Percentiles rank a stretch among this genome's conserved stretches.
phyloP scores from a whole-genome alignment of 2,113 vertebrate species.

The Petrocephalus zakoni region DNA sequence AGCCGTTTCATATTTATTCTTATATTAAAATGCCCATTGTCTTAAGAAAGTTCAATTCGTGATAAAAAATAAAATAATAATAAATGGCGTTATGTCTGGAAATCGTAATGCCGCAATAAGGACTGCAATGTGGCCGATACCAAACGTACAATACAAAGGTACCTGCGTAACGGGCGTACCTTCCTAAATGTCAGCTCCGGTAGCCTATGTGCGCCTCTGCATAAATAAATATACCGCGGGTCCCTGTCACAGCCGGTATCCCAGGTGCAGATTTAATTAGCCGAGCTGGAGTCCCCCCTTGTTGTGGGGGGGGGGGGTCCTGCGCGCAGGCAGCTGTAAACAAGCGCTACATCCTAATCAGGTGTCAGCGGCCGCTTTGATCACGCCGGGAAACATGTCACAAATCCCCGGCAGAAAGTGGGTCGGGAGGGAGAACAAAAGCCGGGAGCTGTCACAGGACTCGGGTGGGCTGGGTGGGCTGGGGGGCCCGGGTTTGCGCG shows the following conservation, averaged over 20 bases:
- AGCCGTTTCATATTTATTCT: neutral
- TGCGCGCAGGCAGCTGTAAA: slow-evolving; percentile 82
- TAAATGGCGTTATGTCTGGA: neutral
- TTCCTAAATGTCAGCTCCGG: slow-evolving; percentile 12
- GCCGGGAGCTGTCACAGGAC: slow-evolving; percentile 76
- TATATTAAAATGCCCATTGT: neutral
- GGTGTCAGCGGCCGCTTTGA: slow-evolving; percentile 88
- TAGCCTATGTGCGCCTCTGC: slow-evolving; percentile 45
- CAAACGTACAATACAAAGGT: slow-evolving; percentile 32
- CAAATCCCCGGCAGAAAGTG: slow-evolving; percentile 82
- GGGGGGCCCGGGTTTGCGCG: slow-evolving; percentile 70
- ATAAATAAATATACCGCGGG: slow-evolving; percentile 64
- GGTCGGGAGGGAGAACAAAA: slow-evolving; percentile 80
- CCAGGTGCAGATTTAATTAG: slow-evolving; percentile 97
- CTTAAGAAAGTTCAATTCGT: slow-evolving; percentile 5
- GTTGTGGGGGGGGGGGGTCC: slow-evolving; percentile 67
- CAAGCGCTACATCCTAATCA: slow-evolving; percentile 84
- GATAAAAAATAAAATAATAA: neutral
- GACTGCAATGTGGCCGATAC: slow-evolving; percentile 30
- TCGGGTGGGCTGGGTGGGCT: slow-evolving; percentile 58
- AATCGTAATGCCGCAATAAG: slow-evolving; percentile 27
- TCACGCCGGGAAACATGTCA: slow-evolving; percentile 86
- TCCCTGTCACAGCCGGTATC: slow-evolving; percentile 76
- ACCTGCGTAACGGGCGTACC: neutral
- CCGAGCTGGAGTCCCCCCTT: slow-evolving; percentile 75